A percentile compares a stretch with the other conserved stretches of the same genome.
Conservation (phyloP, 2,888 invertebrate genomes). For the Diogma glabrata region DNA sequence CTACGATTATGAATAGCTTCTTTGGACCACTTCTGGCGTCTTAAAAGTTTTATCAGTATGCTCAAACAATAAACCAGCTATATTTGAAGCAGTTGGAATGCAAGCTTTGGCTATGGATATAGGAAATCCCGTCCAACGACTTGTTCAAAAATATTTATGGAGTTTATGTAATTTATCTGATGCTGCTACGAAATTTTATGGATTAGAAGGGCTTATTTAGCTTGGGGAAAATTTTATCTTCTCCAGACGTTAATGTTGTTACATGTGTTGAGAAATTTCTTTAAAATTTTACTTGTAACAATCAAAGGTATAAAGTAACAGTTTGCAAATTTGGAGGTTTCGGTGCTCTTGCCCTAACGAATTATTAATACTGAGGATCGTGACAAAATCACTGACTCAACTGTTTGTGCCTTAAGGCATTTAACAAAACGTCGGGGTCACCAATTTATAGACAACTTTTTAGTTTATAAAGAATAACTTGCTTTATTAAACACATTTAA, state of each 20-base stretch:
- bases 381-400: slow-evolving; percentile 99
- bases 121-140: slow-evolving; percentile 81
- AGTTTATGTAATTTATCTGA: slow-evolving; percentile 96
- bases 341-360: slow-evolving; percentile 88
- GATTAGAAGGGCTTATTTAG: slow-evolving; percentile 74
- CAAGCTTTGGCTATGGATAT: slow-evolving; percentile 94
- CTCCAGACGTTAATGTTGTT: slow-evolving; percentile 91
- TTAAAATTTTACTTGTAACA: slow-evolving; percentile 98
- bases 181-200: slow-evolving; percentile 94
- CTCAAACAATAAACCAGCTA: slow-evolving; percentile 96
- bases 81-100: slow-evolving; percentile 97
- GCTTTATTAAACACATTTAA: too few species aligned
- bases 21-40: slow-evolving; percentile 97
- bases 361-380: slow-evolving; percentile 89
- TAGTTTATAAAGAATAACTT: too few species aligned
- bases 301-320: slow-evolving; percentile 93
- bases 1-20: slow-evolving; percentile 94
- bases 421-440: slow-evolving; percentile 93
- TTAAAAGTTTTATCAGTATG: slow-evolving; percentile 96
- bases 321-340: slow-evolving; percentile 94
- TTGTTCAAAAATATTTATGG: slow-evolving; percentile 97
- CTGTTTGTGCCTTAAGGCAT: slow-evolving; percentile 95
- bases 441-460: too few species aligned
- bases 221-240: slow-evolving; percentile 80
- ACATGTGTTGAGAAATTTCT: slow-evolving; percentile 97